Conservation (phyloP, 2,888 invertebrate genomes). For the Thecocarcelia acutangulata region DNA sequence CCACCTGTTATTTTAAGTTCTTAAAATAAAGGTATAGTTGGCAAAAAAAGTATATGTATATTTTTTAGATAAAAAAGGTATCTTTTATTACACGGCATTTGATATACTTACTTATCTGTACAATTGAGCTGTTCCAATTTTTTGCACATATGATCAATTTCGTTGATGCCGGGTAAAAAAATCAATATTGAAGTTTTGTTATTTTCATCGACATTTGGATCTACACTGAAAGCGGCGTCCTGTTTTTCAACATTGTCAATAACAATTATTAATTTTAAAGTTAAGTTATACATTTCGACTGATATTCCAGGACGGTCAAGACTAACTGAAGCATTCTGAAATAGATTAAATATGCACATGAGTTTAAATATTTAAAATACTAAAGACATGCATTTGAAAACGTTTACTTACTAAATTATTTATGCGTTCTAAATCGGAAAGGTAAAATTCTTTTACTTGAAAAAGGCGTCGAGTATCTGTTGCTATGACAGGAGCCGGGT, state of each 20-base stretch:
- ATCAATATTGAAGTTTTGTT: constrained; percentile 86
- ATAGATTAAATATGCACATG: constrained; percentile 22
- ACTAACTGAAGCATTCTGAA: constrained; percentile 82
- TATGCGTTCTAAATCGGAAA: constrained; percentile 82
- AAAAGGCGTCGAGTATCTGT: constrained; percentile 83
- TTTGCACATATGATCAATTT: constrained; percentile 88
- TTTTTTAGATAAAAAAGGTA: too few species aligned
- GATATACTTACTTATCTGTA: constrained; percentile 68
- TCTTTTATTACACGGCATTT: too few species aligned
- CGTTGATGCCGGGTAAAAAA: constrained; percentile 93
- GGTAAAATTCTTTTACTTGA: constrained; percentile 85
- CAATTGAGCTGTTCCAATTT: constrained; percentile 75
- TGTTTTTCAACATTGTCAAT: constrained; percentile 82
- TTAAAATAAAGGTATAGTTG: too few species aligned
- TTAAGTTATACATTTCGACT: constrained; percentile 84
- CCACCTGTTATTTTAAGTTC: too few species aligned
- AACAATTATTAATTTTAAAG: constrained; percentile 84
- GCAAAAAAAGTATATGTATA: too few species aligned
- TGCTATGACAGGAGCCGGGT: constrained; percentile 84
- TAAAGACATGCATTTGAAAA: too few species aligned
- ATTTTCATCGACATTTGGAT: constrained; percentile 80
- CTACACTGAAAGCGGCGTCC: constrained; percentile 79
- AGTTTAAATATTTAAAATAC: too few species aligned
- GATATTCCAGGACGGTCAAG: constrained; percentile 84
- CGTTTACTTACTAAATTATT: constrained; percentile 80